phyloP scores from a whole-genome alignment of 2,797 vertebrate species.

The Harpagifer antarcticus region DNA sequence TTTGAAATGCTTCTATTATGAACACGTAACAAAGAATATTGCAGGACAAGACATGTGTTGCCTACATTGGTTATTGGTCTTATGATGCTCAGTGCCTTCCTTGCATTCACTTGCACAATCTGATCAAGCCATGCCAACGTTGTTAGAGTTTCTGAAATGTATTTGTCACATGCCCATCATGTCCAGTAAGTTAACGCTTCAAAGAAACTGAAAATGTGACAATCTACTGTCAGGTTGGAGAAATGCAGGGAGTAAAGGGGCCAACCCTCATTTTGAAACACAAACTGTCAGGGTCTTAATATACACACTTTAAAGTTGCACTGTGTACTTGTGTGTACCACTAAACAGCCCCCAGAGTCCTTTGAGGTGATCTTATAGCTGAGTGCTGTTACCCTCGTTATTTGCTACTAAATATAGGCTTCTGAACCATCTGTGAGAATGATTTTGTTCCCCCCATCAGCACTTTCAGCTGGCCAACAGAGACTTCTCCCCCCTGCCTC shows the following conservation, averaged over 20 bases:
- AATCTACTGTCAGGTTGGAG: conserved; percentile 57
- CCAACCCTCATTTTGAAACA: conserved; percentile 47
- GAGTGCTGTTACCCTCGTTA: conserved; percentile 69
- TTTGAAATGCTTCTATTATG: not conserved
- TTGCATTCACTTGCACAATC: not conserved
- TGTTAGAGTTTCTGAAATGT: conserved; percentile 14
- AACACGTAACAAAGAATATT: not conserved
- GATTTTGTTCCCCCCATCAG: conserved; percentile 91
- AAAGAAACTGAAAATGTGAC: conserved; percentile 63
- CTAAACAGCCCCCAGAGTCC: conserved; percentile 64
- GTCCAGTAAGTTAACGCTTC: conserved; percentile 8
- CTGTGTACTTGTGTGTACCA: conserved; percentile 59
- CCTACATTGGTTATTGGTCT: not conserved
- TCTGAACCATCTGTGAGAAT: conserved; percentile 90
- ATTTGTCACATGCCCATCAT: conserved; percentile 16
- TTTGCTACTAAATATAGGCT: conserved; percentile 90
- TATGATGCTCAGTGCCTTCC: not conserved
- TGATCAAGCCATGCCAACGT: conserved; percentile 11
- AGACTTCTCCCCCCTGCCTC: conserved; percentile 65
- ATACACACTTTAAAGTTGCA: conserved; percentile 43
- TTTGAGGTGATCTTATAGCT: conserved; percentile 79
- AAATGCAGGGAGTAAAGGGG: conserved; percentile 25
- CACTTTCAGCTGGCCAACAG: conserved; percentile 89
- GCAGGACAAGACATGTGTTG: not conserved
- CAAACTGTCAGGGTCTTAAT: conserved; percentile 32